Evolutionary conservation across 2,888 invertebrate genomes (phyloP), one percentile per base, ranked within the genome.

Genomic region (Gnatocerus cornutus): DNA sequence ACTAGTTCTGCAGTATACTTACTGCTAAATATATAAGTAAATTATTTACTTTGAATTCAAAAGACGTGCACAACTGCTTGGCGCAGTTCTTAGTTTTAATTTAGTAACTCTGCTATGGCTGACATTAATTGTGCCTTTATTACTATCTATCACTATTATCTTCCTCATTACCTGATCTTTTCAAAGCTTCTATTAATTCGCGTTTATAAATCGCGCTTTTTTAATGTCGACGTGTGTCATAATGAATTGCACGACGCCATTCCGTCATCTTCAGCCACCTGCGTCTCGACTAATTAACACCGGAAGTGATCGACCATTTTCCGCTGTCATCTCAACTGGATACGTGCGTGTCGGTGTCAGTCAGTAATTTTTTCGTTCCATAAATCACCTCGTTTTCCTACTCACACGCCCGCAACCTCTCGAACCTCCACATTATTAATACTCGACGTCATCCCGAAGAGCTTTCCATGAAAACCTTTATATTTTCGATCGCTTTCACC

Each of bases 391-490:
- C 56, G 21, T 56, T 12, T 37, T 33, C 48, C 16, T 4, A 16
- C 48, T 43, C 43, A 7, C 43, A 55, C 55, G 45, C 64, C 14
- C 14, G 46, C 45, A 55, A 29, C 27, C 53, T 43, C 30, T 45
- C 52, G 52, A 52, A 52, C 30, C 16, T 27, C 50, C 21, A 59
- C 67, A 52, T 67, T 67, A 59, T 67, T 67, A 67, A 59, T 67
- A 67, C 67, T 67, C 67, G 59, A 67, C 67, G 59, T 67, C 67
- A 59, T 52, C 52, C 39, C 43, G 30, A 48, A 59, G 59, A 43
- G 59, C 52, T 59, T 59, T n/a, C 52, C 59, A 39, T 30, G 50
- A 39, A 67, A 50, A 33, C 43, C 52, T 59, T 67, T 43, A 21
- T 13, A 39, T 58, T 53, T 64, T 45, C 55, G 37, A 41, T 41